Evolutionary conservation across 23 tunicate species (phyloP), one percentile per base, ranked within the genome.

Genomic region (Clavelina lepadiformis): DNA sequence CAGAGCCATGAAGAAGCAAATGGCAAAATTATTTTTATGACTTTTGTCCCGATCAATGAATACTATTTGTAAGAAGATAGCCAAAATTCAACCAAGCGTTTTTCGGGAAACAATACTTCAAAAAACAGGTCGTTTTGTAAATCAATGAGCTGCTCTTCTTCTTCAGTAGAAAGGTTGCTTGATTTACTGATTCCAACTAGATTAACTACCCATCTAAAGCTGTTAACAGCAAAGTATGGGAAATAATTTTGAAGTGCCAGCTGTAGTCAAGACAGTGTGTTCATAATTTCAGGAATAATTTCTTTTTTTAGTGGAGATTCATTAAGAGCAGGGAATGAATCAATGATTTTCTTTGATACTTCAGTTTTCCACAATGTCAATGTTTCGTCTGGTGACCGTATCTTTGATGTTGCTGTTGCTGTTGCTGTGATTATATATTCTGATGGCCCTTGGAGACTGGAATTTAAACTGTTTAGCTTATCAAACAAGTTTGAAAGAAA

Each of bases 201-300:
- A 63, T 63, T 63, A 63, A 75, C 62, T 63, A 63, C 72, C 61
- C 81, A 75, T 47, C 11, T 46, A 51, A 51, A 75, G 71, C 64
- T 64, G 63, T 75, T 75, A 7, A 75, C 81, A 63, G 63, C 81
- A 63, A 75, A 75, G 72, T 75, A 63, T 67, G 71, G 51, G 41
- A 63, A 63, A 53, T 75, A 75, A 41, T 75, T 64, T 64, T 52
- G 63, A 63, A 75, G 71, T 75, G 81, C 23, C 81, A 33, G 44
- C 60, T 63, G 81, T 63, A 75, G 67, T 63, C 63, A 63, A 73
- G 68, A 29, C 26, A 61, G 32, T 7, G 69, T 60, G 56, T 23
- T 27, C 8, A 28, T 59, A 29, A 59, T 59, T 59, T 59, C 35
- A 28, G 65, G 65, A 59, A 59, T 23, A 59, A 59, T 59, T 23